Percentiles rank a stretch among this genome's conserved stretches.
These are phyloP conservation scores for Pogonocichla stellata DNA, from an alignment of 2,113 vertebrate genomes.

Conservation along the genomic window DNA sequence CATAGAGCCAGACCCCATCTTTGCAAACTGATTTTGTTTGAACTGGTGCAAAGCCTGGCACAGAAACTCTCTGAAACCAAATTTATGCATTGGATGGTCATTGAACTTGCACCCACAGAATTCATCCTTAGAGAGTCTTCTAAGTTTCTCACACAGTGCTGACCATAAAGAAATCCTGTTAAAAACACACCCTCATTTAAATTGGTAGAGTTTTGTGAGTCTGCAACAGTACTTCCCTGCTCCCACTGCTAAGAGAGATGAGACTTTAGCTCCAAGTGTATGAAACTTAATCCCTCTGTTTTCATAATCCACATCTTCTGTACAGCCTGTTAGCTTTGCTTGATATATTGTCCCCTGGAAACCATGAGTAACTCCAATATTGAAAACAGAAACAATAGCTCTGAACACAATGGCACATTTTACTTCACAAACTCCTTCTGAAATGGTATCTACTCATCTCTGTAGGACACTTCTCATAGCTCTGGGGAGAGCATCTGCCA, in stretches of 20 bases:
- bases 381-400: constrained; percentile 65
- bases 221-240: neutral
- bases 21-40: neutral
- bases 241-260: neutral
- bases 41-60: neutral
- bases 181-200: neutral
- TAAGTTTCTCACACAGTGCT: neutral
- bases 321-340: constrained; percentile 40
- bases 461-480: neutral
- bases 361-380: constrained; percentile 44
- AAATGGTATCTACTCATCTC: constrained; percentile 48
- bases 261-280: neutral
- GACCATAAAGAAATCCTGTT: neutral
- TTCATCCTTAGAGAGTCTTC: neutral
- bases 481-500: neutral
- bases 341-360: constrained; percentile 54
- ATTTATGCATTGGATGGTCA: neutral
- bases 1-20: neutral
- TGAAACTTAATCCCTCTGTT: constrained; percentile 58
- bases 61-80: neutral
- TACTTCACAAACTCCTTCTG: constrained; percentile 18
- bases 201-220: neutral
- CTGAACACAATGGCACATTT: constrained; percentile 27
- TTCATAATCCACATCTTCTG: constrained; percentile 52
- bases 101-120: neutral